Conservation (phyloP, 92 coral and sea anemone species). For the Pocillopora grandis region DNA sequence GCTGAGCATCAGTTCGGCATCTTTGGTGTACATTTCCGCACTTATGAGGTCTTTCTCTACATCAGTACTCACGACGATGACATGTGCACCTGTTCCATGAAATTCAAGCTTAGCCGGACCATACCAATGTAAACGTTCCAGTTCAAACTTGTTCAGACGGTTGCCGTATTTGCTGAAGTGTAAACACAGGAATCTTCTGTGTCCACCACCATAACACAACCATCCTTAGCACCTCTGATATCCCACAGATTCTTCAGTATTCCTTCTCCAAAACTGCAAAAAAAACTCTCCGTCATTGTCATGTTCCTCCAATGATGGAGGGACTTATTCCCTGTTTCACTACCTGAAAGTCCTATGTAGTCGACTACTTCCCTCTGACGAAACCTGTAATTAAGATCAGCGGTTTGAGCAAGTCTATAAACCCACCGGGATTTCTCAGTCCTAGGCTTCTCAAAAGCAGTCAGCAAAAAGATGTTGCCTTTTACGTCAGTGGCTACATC, state of each 20-base stretch:
- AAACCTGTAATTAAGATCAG: no score
- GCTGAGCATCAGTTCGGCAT: neutral
- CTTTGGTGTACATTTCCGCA: conserved; percentile 25
- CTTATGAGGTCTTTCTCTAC: neutral
- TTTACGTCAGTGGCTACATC: conserved; percentile 37
- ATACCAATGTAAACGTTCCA: neutral
- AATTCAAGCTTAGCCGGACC: conserved; percentile 8
- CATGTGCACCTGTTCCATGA: conserved; percentile 14
- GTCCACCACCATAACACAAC: conserved; percentile 17
- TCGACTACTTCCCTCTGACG: neutral
- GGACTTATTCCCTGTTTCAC: conserved; percentile 5
- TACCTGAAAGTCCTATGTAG: conserved; percentile 12
- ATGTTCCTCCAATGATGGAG: conserved; percentile 29
- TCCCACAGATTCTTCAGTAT: neutral
- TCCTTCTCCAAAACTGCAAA: conserved; percentile 25
- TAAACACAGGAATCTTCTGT: conserved; percentile 7
- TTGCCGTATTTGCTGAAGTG: conserved; percentile 39
- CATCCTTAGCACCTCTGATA: conserved; percentile 25
- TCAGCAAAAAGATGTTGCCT: conserved; percentile 31
- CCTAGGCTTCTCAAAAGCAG: neutral
- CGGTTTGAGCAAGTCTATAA: conserved; percentile 2
- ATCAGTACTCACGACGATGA: conserved; percentile 21
- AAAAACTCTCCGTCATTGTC: conserved; percentile 34
- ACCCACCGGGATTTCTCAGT: neutral
- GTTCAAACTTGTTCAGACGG: conserved; percentile 22